Conservation (phyloP, 2,797 vertebrate species). For the Sciurus carolinensis region DNA sequence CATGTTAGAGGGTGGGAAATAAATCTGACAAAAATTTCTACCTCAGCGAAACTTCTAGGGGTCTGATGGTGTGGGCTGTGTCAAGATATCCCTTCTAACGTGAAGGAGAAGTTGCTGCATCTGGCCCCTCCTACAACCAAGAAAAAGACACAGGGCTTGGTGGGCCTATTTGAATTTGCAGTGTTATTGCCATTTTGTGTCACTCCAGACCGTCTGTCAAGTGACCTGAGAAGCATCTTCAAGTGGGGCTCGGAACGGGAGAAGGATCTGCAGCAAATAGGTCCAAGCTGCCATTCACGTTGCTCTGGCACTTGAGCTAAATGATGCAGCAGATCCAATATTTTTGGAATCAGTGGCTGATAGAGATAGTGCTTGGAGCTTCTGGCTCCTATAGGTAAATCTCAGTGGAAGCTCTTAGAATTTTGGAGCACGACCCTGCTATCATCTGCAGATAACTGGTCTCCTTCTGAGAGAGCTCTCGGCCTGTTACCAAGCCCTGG, state of each 20-base stretch:
- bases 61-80: neutral
- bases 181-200: neutral
- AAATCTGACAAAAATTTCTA: too few relatives aligned
- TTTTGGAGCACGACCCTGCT: neutral
- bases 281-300: rapidly evolving
- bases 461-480: neutral
- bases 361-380: neutral
- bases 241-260: neutral
- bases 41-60: too few relatives aligned
- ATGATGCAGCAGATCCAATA: neutral
- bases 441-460: neutral
- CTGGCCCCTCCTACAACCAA: neutral
- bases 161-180: neutral
- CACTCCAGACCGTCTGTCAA: neutral
- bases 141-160: neutral
- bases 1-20: too few relatives aligned
- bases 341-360: too few relatives aligned
- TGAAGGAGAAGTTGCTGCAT: neutral
- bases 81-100: too few relatives aligned
- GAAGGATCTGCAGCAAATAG: neutral
- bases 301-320: neutral
- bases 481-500: neutral
- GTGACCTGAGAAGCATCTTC: neutral
- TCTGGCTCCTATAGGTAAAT: neutral
- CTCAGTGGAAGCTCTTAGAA: neutral